A percentile compares a stretch with the other conserved stretches of the same genome.
phyloP scores from a whole-genome alignment of 2,797 vertebrate genomes.

The Ptychadena robeensis region DNA sequence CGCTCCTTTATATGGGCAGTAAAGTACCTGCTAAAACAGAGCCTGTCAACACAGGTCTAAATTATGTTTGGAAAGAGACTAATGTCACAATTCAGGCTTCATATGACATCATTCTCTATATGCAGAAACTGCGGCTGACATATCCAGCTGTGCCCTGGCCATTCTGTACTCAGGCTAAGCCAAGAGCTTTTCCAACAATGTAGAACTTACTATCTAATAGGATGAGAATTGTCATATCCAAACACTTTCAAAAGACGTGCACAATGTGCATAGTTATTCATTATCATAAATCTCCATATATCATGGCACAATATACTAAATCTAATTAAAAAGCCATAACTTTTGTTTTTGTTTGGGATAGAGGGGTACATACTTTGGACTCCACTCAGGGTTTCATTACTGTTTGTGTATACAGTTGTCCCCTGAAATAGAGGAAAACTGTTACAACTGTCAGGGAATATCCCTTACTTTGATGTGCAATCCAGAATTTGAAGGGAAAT shows the following conservation, averaged over 20 bases:
- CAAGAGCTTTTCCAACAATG: conserved; percentile 5
- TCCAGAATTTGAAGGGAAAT: too few species aligned
- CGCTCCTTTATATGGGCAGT: conserved; percentile 8
- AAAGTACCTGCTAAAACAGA: conserved; percentile 32
- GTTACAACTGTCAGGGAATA: too few species aligned
- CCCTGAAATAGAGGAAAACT: too few species aligned
- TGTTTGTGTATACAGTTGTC: too few species aligned
- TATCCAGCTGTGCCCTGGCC: conserved; percentile 29
- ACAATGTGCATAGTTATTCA: too few species aligned
- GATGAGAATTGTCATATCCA: background rate
- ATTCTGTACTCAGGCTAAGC: conserved; percentile 10
- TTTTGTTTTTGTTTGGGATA: too few species aligned
- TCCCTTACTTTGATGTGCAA: too few species aligned
- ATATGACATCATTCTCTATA: conserved; percentile 42
- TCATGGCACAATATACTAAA: too few species aligned
- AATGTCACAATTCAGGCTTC: conserved; percentile 24
- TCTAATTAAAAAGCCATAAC: too few species aligned
- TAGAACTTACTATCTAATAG: background rate
- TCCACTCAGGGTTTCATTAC: too few species aligned
- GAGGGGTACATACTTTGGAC: too few species aligned
- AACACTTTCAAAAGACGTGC: background rate
- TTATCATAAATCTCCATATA: background rate
- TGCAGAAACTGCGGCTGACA: background rate
- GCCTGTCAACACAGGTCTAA: conserved; percentile 39
- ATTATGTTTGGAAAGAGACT: conserved; percentile 38